Evolutionary conservation across 92 coral and sea anemone genomes (phyloP).

Genomic region (Plumapathes pennacea): DNA sequence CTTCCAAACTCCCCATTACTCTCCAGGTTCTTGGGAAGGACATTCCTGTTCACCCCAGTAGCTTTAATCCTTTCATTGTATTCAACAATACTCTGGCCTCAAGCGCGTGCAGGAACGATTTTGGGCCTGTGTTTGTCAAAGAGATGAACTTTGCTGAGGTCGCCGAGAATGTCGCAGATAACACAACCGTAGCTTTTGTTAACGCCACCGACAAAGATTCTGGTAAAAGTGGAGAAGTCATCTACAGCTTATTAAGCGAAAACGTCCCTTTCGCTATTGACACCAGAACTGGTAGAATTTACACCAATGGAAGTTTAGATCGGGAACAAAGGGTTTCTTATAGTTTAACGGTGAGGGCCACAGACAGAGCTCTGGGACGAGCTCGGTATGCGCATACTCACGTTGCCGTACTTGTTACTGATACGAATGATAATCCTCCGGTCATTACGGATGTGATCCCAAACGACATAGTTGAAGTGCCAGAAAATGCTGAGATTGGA

Average conservation of each 20-base stretch:
- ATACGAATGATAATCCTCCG: conserved; percentile 50
- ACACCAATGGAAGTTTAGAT: conserved; percentile 12
- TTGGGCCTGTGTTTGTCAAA: conserved; percentile 35
- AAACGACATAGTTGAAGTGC: conserved; percentile 21
- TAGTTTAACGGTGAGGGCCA: conserved; percentile 43
- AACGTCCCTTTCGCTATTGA: conserved; percentile 36
- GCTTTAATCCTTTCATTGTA: conserved; percentile 24
- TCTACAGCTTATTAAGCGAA: conserved; percentile 14
- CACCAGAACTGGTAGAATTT: conserved; percentile 29
- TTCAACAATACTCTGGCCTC: conserved; percentile 49
- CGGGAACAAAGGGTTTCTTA: conserved; percentile 33
- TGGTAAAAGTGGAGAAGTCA: conserved; percentile 41
- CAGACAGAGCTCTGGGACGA: conserved; percentile 47
- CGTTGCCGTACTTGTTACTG: conserved; percentile 11
- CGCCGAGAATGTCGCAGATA: conserved; percentile 41
- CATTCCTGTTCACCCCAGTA: conserved; percentile 6
- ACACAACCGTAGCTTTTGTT: conserved; percentile 22
- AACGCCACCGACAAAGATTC: conserved; percentile 54
- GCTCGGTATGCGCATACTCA: conserved; percentile 22
- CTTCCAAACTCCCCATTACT: conserved; percentile 11
- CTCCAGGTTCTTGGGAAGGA: conserved; percentile 4
- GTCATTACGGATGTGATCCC: conserved; percentile 18
- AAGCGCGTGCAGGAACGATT: conserved; percentile 31
- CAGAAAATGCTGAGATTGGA: conserved; percentile 36
- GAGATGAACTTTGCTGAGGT: conserved; percentile 12